Evolutionary conservation across 2,113 vertebrate species (phyloP), one percentile per base, ranked within the genome.

Genomic region (Prietella phreatophila): DNA sequence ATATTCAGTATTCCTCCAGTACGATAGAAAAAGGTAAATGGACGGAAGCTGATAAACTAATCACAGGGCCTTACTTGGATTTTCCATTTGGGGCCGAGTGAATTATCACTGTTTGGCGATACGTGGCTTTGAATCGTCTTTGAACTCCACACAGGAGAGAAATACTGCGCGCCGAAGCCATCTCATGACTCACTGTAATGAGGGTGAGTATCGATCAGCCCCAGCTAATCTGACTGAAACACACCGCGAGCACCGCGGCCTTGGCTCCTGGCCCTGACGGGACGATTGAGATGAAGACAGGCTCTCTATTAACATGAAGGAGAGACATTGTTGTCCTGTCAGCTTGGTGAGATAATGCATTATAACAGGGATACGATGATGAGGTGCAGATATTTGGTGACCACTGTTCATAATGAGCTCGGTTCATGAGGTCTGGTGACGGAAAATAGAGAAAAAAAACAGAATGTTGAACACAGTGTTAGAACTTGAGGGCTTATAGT

Each of bases 101-200:
- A 86, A 19, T 8, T 50, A 60, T 75, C 22, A 8, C 61, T 39
- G 85, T 17, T 65, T 65, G 53, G 47, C 13, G 33, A 67, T 39
- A 22, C 94, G 96, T 96, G 95, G 96, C 96, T 96, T 96, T 96
- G 95, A 95, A 96, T 96, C 96, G 96, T 96, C 95, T 97, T 95
- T 94, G 94, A 93, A 94, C 93, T 92, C 95, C 94, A 93, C 93
- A 93, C 90, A 88, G 92, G 95, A 94, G 93, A 93, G 94, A 95
- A 95, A 92, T 93, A 93, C 93, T 92, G 91, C 93, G 93, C 89
- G 93, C 93, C 93, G 93, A 93, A 92, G 93, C 94, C 92, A 92
- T 93, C 93, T 93, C 92, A 87, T 89, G 91, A 93, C 93, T 96
- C 93, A 94, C 71, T 95, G 93, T 94, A 95, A 93, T 93, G 94